Base-by-base conservation (phyloP, 2,888 invertebrate species). In the Exocentrus adspersus region DNA sequence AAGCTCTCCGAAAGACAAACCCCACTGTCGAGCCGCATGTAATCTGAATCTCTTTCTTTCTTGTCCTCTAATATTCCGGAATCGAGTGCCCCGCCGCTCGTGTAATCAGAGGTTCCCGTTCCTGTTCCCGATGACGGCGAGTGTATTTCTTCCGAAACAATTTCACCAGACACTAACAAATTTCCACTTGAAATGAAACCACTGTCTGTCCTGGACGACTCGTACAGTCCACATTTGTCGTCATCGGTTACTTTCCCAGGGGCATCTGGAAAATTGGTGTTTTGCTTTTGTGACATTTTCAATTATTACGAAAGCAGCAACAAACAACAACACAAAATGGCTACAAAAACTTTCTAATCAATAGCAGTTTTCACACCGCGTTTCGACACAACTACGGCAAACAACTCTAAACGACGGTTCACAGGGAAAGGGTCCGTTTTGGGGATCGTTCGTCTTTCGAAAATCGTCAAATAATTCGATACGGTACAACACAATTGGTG, bases 21-120 rank as follows among this genome's bases (percentile, higher is more conserved):
- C 74, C 90, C 91, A 84, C 90, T 89, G 79, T 92, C 92, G 61
- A 87, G 81, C 79, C 85, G 84, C 87, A 87, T 88, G 69, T 64
- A 68, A 57, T 53, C 73, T 69, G 14, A 65, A 63, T 68, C 63
- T 68, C 68, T 56, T 37, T 37, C 37, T 37, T 37, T 54, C 20
- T 67, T 52, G 17, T 64, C 65, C 17, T 65, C 66, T 14, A 42
- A 14, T 12, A 53, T 51, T n/a, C 48, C 63, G 14, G 64, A 64
- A 51, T 62, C 58, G 2, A 53, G 53, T 41, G 65, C 68, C 12
- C 67, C 59, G 10, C 19, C 14, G n/a, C 37, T 37, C 12, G n/a
- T 60, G n/a, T 68, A 67, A 43, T 68, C 68, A 53, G 65, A 67
- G 9, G 58, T 60, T 24, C 65, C 69, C 7, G n/a, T n/a, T n/a